Conservation (phyloP, 2,888 invertebrate genomes). For the Mayetiola destructor region DNA sequence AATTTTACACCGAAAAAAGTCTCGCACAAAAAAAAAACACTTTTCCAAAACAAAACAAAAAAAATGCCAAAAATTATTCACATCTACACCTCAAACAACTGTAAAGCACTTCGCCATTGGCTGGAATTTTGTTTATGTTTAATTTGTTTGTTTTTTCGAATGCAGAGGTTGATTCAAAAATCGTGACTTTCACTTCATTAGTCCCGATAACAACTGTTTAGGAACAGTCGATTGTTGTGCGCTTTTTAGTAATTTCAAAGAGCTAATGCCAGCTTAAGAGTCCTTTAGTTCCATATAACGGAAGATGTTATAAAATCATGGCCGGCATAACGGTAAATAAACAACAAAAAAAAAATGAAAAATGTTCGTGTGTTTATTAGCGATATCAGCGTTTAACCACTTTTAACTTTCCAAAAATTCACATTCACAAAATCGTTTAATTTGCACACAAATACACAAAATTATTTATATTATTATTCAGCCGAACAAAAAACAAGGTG, state of each 20-base stretch:
- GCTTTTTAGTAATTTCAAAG: conserved; percentile 6
- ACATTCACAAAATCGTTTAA: not conserved
- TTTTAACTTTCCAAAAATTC: not conserved
- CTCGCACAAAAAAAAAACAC: too few species aligned
- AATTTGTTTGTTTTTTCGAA: too few species aligned
- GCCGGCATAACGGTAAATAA: not conserved
- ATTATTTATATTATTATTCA: not conserved
- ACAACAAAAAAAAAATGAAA: not conserved
- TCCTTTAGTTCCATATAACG: not conserved
- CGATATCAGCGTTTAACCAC: conserved; percentile 11
- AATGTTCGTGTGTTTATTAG: conserved; percentile 1
- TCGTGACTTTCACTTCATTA: conserved; percentile 9
- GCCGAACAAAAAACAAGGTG: not conserved
- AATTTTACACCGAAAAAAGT: too few species aligned
- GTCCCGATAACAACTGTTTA: conserved; percentile 11
- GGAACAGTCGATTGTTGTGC: not conserved
- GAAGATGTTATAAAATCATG: conserved; percentile 1
- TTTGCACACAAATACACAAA: not conserved
- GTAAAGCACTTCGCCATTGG: not conserved
- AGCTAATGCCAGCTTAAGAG: conserved; percentile 7
- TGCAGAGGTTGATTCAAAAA: too few species aligned
- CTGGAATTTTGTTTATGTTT: not conserved
- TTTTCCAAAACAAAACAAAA: too few species aligned
- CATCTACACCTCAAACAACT: not conserved
- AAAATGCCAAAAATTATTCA: too few species aligned